These are phyloP conservation scores for Sinella curviseta DNA, from an alignment of 1,140 invertebrate species.

Conservation along the genomic window DNA sequence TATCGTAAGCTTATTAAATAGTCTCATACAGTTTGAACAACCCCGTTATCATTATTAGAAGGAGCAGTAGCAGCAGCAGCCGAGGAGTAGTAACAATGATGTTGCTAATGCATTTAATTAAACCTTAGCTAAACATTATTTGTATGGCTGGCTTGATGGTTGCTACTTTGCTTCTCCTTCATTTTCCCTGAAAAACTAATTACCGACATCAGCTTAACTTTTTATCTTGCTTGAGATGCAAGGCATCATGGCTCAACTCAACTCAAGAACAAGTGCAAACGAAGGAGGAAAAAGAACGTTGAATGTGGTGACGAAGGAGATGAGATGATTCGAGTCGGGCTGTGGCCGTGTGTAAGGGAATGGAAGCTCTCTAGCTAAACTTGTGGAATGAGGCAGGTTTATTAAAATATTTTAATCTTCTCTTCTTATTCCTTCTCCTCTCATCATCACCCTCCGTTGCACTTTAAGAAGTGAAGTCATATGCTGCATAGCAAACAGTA, in stretches of 20 bases:
- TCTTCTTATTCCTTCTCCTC: too few species aligned
- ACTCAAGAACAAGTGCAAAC: conserved; percentile 7
- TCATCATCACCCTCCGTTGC: too few species aligned
- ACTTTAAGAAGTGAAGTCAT: too few species aligned
- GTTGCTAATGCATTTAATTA: conserved; percentile 23
- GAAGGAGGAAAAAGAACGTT: conserved; percentile 1
- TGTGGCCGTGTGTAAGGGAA: too few species aligned
- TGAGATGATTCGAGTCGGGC: too few species aligned
- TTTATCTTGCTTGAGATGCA: not conserved
- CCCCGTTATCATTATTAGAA: not conserved
- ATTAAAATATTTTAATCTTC: not conserved
- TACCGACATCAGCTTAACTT: conserved; percentile 21
- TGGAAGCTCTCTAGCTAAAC: not conserved
- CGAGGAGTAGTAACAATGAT: not conserved
- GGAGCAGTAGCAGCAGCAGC: not conserved
- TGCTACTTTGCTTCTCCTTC: not conserved
- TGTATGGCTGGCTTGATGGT: not conserved
- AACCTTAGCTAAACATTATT: conserved; percentile 22
- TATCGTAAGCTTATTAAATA: not conserved
- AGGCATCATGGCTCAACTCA: not conserved
- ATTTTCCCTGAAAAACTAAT: conserved; percentile 16
- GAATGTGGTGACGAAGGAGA: too few species aligned
- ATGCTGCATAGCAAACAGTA: too few species aligned
- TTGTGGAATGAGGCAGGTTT: too few species aligned
- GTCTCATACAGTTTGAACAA: not conserved